Base-by-base conservation (phyloP, 2,113 vertebrate species). In the Rhodinocichla rosea region DNA sequence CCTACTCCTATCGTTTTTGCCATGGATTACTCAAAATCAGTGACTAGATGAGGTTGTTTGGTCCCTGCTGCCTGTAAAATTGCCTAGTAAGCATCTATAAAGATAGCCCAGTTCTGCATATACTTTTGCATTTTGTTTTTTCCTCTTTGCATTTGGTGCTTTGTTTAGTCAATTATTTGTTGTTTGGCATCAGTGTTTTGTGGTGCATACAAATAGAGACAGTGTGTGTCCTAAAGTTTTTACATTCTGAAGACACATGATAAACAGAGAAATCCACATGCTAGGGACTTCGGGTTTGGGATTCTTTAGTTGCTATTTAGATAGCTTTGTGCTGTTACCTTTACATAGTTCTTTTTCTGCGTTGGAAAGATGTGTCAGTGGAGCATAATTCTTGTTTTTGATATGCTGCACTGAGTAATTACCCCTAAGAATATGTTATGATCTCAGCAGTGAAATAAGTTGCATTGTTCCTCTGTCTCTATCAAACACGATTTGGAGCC, bases 361-460 rank as follows among this genome's bases (percentile, higher is more conserved):
- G 2, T 27, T 86, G 42, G 52, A 81, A 83, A 47, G 32, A 65
- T 24, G 0, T 24, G 47, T 6, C 39, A 39, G 15, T 23, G 60
- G n/a, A 90, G 30, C 42, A 28, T 62, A 70, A 67, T 47, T 70
- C 67, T 80, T 56, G 33, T 75, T 87, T 90, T 30, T 32, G 67
- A 80, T 70, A 11, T 4, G 37, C 26, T 67, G 44, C n/a, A 30
- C 49, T 70, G 35, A 83, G 23, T 89, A 78, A 78, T 35, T 92
- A 55, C 22, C 73, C 68, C 44, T 87, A 59, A 89, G 87, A 94
- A 79, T 91, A 71, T 89, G 53, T 75, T 56, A 37, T 87, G 83
- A 95, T 60, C 55, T 89, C 92, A 95, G 77, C 69, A 69, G 53
- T 81, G 35, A 94, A 95, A 80, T 27, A 80, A 78, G 63, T 73